Percentiles rank a stretch among this genome's conserved stretches.
Evolutionary conservation across 2,113 vertebrate species (phyloP).

Genomic region (Erinaceus europaeus): DNA sequence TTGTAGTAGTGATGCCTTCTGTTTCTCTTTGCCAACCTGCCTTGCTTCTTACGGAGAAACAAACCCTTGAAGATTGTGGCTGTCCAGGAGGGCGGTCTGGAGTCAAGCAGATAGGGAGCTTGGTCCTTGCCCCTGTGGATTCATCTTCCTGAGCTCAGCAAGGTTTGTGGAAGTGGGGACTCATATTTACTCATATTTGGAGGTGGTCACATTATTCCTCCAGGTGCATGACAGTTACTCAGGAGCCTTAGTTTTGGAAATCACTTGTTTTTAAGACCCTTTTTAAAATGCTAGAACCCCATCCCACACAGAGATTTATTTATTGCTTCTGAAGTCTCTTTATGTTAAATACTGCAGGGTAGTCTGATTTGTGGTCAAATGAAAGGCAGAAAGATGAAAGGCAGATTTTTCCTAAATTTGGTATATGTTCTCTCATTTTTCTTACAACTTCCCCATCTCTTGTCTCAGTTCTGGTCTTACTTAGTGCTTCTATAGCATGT

Average conservation of each 20-base stretch:
- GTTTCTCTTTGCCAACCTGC: neutral
- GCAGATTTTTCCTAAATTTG: neutral
- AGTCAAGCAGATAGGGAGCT: neutral
- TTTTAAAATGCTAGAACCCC: neutral
- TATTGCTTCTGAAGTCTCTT: conserved; percentile 10
- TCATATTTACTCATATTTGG: neutral
- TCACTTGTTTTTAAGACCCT: neutral
- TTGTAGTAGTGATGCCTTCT: neutral
- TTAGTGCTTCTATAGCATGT: conserved; percentile 36
- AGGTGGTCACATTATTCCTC: neutral
- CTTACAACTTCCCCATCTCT: conserved; percentile 31
- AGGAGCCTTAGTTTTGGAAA: neutral
- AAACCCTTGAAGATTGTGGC: neutral
- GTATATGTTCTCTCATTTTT: conserved; percentile 15
- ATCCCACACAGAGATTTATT: neutral
- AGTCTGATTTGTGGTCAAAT: conserved; percentile 13
- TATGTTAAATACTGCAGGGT: neutral
- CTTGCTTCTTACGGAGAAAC: neutral
- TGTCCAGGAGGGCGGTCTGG: neutral
- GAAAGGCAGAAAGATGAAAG: neutral
- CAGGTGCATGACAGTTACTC: neutral
- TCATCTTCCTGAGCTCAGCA: neutral
- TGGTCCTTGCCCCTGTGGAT: neutral
- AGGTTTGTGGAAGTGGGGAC: neutral
- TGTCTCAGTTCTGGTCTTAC: conserved; percentile 37